phyloP scores from a whole-genome alignment of 1,140 invertebrate genomes.

The Helicoverpa armigera region DNA sequence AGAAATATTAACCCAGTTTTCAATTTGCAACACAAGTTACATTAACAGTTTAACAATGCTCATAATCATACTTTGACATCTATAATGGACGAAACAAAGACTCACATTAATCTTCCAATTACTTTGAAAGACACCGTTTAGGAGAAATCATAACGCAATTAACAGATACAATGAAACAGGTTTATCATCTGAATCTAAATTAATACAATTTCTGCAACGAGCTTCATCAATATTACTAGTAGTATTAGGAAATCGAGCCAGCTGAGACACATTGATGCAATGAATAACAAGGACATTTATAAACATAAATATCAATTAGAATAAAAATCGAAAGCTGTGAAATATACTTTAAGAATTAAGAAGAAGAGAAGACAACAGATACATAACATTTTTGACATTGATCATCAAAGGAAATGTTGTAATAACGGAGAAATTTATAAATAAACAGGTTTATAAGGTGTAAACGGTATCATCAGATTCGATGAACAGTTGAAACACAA shows the following conservation, averaged over 20 bases:
- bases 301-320: no score
- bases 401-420: no score
- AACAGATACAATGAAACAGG: not conserved
- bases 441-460: no score
- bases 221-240: not conserved
- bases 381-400: no score
- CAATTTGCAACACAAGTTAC: not conserved
- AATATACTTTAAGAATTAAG: no score
- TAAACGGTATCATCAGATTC: no score
- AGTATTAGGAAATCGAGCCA: not conserved
- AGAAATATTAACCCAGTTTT: no score
- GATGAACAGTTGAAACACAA: no score
- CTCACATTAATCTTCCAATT: not conserved
- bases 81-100: not conserved
- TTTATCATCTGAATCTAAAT: not conserved
- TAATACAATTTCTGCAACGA: not conserved
- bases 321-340: no score
- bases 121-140: conserved; percentile 3
- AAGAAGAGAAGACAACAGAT: no score
- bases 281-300: not conserved
- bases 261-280: not conserved
- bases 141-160: conserved; percentile 17
- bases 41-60: not conserved
- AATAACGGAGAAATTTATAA: no score
- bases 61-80: not conserved